phyloP scores from a whole-genome alignment of 2,113 vertebrate genomes.

The Oxygymnocypris stewartii region DNA sequence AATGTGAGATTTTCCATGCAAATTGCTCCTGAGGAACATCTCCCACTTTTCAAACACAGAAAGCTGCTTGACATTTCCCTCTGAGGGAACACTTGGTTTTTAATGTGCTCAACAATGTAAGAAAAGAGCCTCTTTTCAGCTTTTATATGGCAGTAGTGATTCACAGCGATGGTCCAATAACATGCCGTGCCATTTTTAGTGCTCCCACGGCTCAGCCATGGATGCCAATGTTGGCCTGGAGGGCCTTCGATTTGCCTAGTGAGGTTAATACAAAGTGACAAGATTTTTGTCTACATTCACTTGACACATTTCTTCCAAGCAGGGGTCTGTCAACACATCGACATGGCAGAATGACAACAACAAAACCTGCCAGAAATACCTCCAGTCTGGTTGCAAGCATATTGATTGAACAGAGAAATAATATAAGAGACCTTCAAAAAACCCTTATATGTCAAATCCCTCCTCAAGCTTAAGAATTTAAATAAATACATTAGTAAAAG shows the following conservation, averaged over 20 bases:
- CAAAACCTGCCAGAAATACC: constrained; percentile 35
- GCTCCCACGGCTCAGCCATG: constrained; percentile 66
- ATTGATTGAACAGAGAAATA: background rate
- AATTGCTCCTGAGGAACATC: background rate
- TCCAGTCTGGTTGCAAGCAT: background rate
- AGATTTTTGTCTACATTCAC: constrained; percentile 62
- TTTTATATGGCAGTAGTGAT: constrained; percentile 67
- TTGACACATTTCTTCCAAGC: constrained; percentile 59
- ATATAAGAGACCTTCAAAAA: background rate
- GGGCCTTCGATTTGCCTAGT: constrained; percentile 61
- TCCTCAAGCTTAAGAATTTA: background rate
- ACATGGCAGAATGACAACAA: constrained; percentile 44
- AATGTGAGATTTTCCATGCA: background rate
- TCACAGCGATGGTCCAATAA: constrained; percentile 63
- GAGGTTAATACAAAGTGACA: constrained; percentile 71
- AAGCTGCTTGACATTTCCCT: constrained; percentile 51
- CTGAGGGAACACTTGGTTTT: constrained; percentile 47
- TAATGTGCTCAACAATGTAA: constrained; percentile 57
- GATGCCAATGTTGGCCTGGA: constrained; percentile 61
- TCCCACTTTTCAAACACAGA: background rate
- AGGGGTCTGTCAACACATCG: constrained; percentile 47
- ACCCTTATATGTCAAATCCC: background rate
- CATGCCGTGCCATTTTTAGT: constrained; percentile 73
- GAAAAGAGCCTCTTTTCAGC: constrained; percentile 65
- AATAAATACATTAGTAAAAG: background rate